Evolutionary conservation across 2,113 vertebrate species (phyloP).

Genomic region (Epinephelus moara): DNA sequence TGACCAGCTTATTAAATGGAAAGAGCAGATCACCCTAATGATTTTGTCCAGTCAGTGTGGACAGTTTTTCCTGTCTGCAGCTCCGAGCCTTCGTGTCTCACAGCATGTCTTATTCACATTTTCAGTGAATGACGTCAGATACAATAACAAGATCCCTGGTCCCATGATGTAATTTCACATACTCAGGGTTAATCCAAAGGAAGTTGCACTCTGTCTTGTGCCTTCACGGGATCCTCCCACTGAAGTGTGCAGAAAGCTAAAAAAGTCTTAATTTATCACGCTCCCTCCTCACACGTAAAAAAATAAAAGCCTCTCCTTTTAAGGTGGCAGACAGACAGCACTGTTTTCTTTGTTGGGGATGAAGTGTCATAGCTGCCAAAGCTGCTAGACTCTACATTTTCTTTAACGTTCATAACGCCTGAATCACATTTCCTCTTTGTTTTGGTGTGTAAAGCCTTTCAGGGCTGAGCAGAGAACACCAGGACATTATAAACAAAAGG

Average conservation of each 20-base stretch:
- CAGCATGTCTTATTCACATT: conserved; percentile 47
- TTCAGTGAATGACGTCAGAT: conserved; percentile 53
- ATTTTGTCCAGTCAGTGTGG: conserved; percentile 1
- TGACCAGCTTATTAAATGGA: not conserved
- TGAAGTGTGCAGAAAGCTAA: conserved; percentile 18
- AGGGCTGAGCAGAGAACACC: conserved; percentile 7
- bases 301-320: conserved; percentile 9
- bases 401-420: conserved; percentile 3
- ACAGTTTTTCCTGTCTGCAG: conserved; percentile 3
- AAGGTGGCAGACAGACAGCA: not conserved
- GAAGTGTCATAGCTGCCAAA: conserved; percentile 44
- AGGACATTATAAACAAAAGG: conserved; percentile 12
- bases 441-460: not conserved
- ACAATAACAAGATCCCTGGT: conserved; percentile 53
- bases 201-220: conserved; percentile 35
- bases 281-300: not conserved
- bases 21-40: not conserved
- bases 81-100: not conserved
- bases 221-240: conserved; percentile 15
- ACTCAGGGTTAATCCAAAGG: conserved; percentile 43
- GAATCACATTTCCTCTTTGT: conserved; percentile 39
- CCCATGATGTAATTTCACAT: conserved; percentile 65
- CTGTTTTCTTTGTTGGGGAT: conserved; percentile 41
- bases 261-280: conserved; percentile 20
- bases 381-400: not conserved